phyloP scores from a whole-genome alignment of 2,113 vertebrate species.

The Passer montanus region DNA sequence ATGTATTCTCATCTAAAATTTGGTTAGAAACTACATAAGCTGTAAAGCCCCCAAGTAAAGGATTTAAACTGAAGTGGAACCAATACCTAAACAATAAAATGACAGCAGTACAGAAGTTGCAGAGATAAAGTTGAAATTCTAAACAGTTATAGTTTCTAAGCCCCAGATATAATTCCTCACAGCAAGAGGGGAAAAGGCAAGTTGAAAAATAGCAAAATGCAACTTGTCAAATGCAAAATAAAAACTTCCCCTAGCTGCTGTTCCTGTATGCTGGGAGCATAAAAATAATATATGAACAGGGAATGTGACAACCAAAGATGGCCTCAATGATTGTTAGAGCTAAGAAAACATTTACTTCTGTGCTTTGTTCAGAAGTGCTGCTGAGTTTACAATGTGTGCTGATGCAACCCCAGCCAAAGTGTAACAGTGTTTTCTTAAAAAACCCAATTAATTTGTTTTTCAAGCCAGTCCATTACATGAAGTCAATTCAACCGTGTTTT shows the following conservation, averaged over 20 bases:
- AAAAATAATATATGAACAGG: constrained; percentile 45
- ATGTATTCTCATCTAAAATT: neutral
- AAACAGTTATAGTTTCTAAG: neutral
- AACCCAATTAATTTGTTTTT: constrained; percentile 26
- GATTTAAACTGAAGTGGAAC: constrained; percentile 37
- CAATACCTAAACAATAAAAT: constrained; percentile 23
- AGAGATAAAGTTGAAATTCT: constrained; percentile 13
- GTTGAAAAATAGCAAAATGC: constrained; percentile 32
- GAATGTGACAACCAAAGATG: constrained; percentile 36
- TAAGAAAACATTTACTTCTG: constrained; percentile 50
- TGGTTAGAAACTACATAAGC: neutral
- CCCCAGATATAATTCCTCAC: constrained; percentile 17
- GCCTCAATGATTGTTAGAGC: neutral
- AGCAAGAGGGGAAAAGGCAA: neutral
- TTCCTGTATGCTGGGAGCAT: constrained; percentile 43
- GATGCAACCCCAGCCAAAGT: neutral
- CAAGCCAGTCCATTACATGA: neutral
- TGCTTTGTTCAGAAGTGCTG: neutral
- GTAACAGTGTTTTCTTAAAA: neutral
- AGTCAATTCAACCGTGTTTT: neutral
- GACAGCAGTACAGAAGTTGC: neutral
- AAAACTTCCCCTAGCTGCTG: constrained; percentile 38
- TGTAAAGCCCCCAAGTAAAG: neutral
- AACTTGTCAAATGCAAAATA: constrained; percentile 57
- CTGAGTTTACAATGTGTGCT: neutral